These are phyloP conservation scores for Zonotrichia albicollis DNA, from an alignment of 2,797 vertebrate genomes.

Conservation along the genomic window DNA sequence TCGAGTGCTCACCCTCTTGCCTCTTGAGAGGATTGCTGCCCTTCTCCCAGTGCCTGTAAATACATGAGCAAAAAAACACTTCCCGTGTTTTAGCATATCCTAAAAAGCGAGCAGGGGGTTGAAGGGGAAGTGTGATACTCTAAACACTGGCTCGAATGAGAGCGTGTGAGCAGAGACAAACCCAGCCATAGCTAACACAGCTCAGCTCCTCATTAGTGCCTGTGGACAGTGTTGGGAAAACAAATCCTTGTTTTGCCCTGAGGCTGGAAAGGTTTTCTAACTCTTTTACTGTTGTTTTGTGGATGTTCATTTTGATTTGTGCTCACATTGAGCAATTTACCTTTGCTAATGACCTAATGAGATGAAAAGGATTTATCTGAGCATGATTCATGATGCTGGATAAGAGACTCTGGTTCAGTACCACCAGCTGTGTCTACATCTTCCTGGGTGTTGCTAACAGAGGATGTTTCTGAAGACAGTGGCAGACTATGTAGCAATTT, in stretches of 20 bases:
- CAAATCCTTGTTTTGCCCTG: neutral
- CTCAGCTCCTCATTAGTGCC: rapidly evolving
- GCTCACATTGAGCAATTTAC: neutral
- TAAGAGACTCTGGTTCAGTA: neutral
- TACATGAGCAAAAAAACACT: neutral
- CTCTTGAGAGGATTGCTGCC: neutral
- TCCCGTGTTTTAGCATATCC: rapidly evolving
- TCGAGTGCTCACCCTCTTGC: rapidly evolving
- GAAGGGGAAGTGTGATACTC: neutral
- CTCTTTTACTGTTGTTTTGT: neutral
- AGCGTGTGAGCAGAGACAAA: neutral
- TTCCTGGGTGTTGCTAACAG: neutral
- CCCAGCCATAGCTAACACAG: neutral
- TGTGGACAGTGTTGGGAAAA: neutral
- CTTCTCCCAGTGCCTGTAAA: neutral
- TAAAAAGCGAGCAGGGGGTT: neutral
- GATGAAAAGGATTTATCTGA: neutral
- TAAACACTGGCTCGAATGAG: neutral
- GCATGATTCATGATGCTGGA: neutral
- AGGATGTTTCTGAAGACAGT: rapidly evolving
- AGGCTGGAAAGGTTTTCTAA: neutral
- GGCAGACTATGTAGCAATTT: neutral
- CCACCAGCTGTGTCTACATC: neutral
- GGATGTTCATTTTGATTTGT: neutral
- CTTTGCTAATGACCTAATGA: neutral